Evolutionary conservation across 2,797 vertebrate species (phyloP), one percentile per base, ranked within the genome.

Genomic region (Sebastes taczanowskii): DNA sequence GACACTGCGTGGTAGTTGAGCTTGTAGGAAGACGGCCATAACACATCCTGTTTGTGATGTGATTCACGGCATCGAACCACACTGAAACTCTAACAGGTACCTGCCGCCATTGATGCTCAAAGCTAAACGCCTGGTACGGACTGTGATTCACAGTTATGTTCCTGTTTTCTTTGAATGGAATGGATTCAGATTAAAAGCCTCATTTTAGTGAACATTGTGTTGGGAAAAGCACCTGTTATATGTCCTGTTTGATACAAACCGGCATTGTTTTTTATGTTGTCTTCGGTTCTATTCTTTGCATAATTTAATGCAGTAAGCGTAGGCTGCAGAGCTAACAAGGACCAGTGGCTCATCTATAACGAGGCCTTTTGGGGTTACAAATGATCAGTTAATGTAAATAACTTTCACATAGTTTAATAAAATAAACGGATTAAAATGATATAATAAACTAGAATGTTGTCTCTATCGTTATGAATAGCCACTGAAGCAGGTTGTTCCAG

Each of bases 261-360:
- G 23, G n/a, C 5, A 2, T 62, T 74, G 27, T 81, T 71, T 32
- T 30, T 22, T 2, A 9, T 55, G 20, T 63, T 75, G 27, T 30
- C 5, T 22, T 64, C 2, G 20, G n/a, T 34, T 53, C 23, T n/a
- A 2, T 29, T 32, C 59, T 82, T 59, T 82, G 67, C 42, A 73
- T 80, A 60, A 65, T 80, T 53, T 73, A 38, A 46, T 56, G 56
- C 27, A 66, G 35, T 73, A 55, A 61, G 68, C 7, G 20, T 83
- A 60, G 71, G 68, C 63, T 56, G 58, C 1, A 3, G 25, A 73
- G 72, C 72, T 55, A 56, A 64, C 66, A 13, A 27, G 27, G 46
- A 78, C 11, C 35, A 27, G 29, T 29, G 16, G 11, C 29, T n/a
- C 2, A 2, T 49, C 42, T 29, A 29, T 30, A 74, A 69, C 7